Conservation (phyloP, 2,113 vertebrate genomes). For the Nestor notabilis region DNA sequence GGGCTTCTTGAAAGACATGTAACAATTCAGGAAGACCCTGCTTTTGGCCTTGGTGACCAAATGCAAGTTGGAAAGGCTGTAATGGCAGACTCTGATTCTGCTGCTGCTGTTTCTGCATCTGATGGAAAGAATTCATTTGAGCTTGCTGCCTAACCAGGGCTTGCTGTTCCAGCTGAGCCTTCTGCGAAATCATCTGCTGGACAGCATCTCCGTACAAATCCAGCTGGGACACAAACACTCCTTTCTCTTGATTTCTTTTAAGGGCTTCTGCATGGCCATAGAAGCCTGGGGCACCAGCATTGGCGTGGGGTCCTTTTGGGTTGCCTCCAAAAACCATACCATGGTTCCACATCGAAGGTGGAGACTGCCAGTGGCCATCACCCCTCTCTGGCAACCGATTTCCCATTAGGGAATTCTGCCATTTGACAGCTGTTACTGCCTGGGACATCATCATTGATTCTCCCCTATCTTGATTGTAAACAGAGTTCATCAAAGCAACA, state of each 20-base stretch:
- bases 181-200: slow-evolving; percentile 81
- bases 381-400: slow-evolving; percentile 82
- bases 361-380: slow-evolving; percentile 83
- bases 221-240: slow-evolving; percentile 71
- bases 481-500: slow-evolving; percentile 84
- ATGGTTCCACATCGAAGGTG: slow-evolving; percentile 84
- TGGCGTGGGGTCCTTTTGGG: slow-evolving; percentile 77
- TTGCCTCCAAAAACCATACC: slow-evolving; percentile 79
- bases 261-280: slow-evolving; percentile 77
- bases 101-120: slow-evolving; percentile 81
- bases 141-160: slow-evolving; percentile 75
- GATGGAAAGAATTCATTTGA: slow-evolving; percentile 79
- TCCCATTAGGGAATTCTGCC: slow-evolving; percentile 83
- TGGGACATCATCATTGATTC: slow-evolving; percentile 88
- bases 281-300: slow-evolving; percentile 69
- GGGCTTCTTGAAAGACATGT: slow-evolving; percentile 87
- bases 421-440: slow-evolving; percentile 83
- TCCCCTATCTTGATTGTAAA: slow-evolving; percentile 88
- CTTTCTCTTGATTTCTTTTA: slow-evolving; percentile 84
- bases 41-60: slow-evolving; percentile 91
- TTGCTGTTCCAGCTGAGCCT: slow-evolving; percentile 80
- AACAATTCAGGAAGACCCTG: slow-evolving; percentile 84
- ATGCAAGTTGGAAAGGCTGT: slow-evolving; percentile 95
- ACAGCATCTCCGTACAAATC: slow-evolving; percentile 83
- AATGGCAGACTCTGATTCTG: slow-evolving; percentile 86